Evolutionary conservation across 1,140 invertebrate genomes (phyloP), one percentile per base, ranked within the genome.

Genomic region (Agraylea sexmaculata): DNA sequence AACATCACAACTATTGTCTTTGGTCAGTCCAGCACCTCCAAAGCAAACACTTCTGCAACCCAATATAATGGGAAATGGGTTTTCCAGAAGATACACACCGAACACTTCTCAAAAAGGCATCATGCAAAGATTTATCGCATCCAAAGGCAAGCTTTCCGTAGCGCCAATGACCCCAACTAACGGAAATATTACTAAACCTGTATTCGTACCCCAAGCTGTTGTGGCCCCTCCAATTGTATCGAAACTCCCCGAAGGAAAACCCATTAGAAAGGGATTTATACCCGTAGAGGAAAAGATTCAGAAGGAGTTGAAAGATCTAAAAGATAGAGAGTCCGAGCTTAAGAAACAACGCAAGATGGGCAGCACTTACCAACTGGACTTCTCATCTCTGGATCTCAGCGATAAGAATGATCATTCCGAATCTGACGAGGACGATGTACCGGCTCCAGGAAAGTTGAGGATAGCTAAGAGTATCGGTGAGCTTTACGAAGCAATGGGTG

Each of bases 231-330:
- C 59, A 20, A 59, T 64, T 20, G 64, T 64, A 33, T 56, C 60
- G 21, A 64, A 69, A 13, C 64, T 69, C 29, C 56, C 66, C 5
- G 68, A 71, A 44, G 71, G 70, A 6, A 70, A 73, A 40, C 70
- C 69, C 0, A 58, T 73, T 15, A 63, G 77, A 19, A 75, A 74
- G 18, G 76, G 77, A 15, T 80, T 72, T 49, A 70, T 77, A 2
- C 76, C 77, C 2, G 79, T 82, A 2, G 80, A 83, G 53, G 74
- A 80, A 46, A 84, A 83, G 56, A 85, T 85, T 39, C 79, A 84
- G 54, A 77, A 78, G 40, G 81, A 85, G 56, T 58, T 85, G 19
- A 68, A 71, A 54, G 79, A 83, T 48, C 78, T 84, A 68, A 79
- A 78, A 50, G 70, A 73, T 27, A 64, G 81, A 27, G 81, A 85